These are phyloP conservation scores for Drosophila monieri DNA, from an alignment of 2,888 invertebrate genomes.

Conservation along the genomic window DNA sequence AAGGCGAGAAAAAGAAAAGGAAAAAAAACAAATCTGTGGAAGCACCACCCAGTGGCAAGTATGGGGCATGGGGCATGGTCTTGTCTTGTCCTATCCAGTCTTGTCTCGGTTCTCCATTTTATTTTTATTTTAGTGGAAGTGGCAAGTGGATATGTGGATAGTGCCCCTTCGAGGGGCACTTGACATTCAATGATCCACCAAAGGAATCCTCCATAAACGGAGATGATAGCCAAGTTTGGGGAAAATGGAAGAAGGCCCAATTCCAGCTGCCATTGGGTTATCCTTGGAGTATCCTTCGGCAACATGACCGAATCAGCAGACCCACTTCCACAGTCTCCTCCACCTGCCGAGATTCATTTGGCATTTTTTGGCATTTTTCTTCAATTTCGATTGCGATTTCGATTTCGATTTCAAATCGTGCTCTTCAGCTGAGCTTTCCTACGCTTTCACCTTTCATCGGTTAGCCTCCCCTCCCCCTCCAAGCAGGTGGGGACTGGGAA, in stretches of 20 bases:
- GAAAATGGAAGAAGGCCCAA: too few relatives aligned
- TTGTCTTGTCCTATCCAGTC: too few relatives aligned
- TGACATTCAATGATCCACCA: too few relatives aligned
- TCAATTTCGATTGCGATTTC: conserved; percentile 48
- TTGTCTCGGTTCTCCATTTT: too few relatives aligned
- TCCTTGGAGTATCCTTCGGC: background rate
- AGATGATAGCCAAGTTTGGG: too few relatives aligned
- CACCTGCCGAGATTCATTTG: conserved; percentile 66
- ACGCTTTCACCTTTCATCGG: background rate
- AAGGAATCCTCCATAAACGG: too few relatives aligned
- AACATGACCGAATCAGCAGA: background rate
- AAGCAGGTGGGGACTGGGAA: too few relatives aligned
- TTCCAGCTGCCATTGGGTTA: too few relatives aligned
- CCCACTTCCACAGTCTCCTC: conserved; percentile 16
- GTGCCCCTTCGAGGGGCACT: too few relatives aligned
- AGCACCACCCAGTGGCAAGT: background rate
- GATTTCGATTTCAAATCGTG: conserved; percentile 34
- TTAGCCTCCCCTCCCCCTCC: too few relatives aligned
- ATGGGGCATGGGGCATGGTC: background rate
- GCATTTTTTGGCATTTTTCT: conserved; percentile 53
- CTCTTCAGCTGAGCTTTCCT: conserved; percentile 25
- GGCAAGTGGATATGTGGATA: conserved; percentile 27
- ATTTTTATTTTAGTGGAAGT: too few relatives aligned
- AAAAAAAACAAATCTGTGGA: background rate
- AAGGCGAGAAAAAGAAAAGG: conserved; percentile 45